Evolutionary conservation across 2,888 invertebrate species (phyloP), one percentile per base, ranked within the genome.

Genomic region (Orthosia cruda): DNA sequence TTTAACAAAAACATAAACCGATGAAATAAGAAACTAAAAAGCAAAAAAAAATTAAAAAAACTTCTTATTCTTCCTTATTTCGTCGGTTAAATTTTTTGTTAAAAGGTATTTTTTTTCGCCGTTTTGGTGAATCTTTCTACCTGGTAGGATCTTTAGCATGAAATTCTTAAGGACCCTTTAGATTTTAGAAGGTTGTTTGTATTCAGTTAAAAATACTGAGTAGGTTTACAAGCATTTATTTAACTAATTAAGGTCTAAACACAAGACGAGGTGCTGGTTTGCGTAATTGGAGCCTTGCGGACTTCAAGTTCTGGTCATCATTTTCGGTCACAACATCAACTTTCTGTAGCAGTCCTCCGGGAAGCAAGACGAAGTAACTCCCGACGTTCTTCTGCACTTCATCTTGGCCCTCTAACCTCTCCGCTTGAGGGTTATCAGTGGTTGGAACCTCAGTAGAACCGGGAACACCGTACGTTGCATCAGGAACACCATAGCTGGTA

Each of bases 321-420:
- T 94, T 95, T 77, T 95, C 94, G 0, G 97, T 97, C 75, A 97
- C 93, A 88, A 97, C 97, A 76, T 96, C 95, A 45, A 98, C 97
- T 77, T 96, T 97, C 88, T 98, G 98, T 50, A 98, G 92, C 77
- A 97, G 95, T 9, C 98, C 98, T 81, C 97, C 97, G 0, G 98
- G 98, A 81, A 98, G 95, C 55, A 98, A 95, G 9, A 98, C 95
- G 90, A 97, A 98, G 91, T 98, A 98, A 18, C 97, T 95, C 5
- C 97, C 97, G 45, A 94, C 93, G 58, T 97, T 97, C 86, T 94
- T 94, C 81, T 94, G 93, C 0, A 96, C 93, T 59, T 97, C 95
- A 3, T 96, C 93, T 13, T 95, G 92, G 54, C 96, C 92, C 67
- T 94, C 95, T 12, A 96, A 68, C 40, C 83, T 93, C 79, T 96